These are phyloP conservation scores for Oligia fasciuncula DNA, from an alignment of 2,888 invertebrate genomes.

Conservation along the genomic window DNA sequence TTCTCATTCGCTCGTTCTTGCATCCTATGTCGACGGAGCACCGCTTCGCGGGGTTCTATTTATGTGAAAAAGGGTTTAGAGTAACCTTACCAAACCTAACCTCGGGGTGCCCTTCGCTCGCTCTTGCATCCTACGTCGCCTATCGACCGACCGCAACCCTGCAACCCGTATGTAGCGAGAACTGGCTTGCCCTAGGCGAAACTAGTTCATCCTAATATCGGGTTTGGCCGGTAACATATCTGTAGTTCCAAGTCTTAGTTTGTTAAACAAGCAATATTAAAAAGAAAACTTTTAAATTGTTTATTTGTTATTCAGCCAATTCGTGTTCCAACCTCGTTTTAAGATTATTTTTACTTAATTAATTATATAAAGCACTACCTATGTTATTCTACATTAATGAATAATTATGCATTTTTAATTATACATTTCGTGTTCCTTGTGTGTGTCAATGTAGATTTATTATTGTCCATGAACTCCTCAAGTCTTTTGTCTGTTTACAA, in stretches of 20 bases:
- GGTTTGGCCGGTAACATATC: too few species aligned
- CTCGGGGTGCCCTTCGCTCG: too few species aligned
- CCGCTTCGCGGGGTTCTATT: too few species aligned
- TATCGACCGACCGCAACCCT: too few species aligned
- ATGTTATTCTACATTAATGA: constrained; percentile 20
- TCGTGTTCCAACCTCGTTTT: constrained; percentile 58
- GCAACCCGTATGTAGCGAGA: too few species aligned
- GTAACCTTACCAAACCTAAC: too few species aligned
- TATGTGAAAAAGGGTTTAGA: too few species aligned
- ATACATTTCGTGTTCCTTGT: constrained; percentile 23
- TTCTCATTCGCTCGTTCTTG: too few species aligned
- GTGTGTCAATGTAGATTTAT: constrained; percentile 3
- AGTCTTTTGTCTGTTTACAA: neutral
- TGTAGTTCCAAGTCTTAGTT: neutral
- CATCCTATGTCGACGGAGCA: too few species aligned
- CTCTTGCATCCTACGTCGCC: too few species aligned
- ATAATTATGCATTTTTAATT: constrained; percentile 46
- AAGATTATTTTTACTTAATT: constrained; percentile 63
- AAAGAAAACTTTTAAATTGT: neutral
- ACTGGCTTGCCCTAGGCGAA: too few species aligned
- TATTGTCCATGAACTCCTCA: constrained; percentile 6
- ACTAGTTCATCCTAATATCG: too few species aligned
- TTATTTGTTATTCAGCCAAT: constrained; percentile 23
- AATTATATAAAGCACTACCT: constrained; percentile 34
- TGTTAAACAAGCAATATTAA: constrained; percentile 24